Evolutionary conservation across 2,888 invertebrate species (phyloP).

Genomic region (Lydus trimaculatus): DNA sequence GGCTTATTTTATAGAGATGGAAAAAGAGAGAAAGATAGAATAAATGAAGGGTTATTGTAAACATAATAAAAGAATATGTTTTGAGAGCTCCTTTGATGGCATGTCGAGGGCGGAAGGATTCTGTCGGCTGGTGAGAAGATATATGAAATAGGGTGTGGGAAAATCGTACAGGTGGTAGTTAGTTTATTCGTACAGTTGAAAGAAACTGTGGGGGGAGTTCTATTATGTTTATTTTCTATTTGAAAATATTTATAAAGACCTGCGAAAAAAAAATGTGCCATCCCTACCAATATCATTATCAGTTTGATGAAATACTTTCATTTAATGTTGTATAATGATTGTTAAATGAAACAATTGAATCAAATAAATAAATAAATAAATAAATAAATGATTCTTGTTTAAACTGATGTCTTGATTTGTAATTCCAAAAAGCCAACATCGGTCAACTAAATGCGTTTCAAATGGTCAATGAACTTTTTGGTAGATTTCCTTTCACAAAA

Average conservation of each 20-base stretch:
- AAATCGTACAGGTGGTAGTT: conserved; percentile 56
- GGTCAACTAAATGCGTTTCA: conserved; percentile 5
- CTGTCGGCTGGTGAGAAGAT: conserved; percentile 50
- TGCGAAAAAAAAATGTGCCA: not conserved
- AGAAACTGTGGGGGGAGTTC: not conserved
- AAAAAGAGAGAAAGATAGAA: not conserved
- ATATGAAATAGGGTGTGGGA: conserved; percentile 54
- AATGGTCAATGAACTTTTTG: not conserved
- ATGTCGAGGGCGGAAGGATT: conserved; percentile 54
- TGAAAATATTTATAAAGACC: not conserved
- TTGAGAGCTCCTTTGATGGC: conserved; percentile 21
- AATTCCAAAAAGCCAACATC: conserved; percentile 2
- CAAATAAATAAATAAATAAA: not conserved
- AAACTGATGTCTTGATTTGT: conserved; percentile 1
- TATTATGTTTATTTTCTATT: not conserved
- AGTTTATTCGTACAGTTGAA: conserved; percentile 29
- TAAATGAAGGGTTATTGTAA: not conserved
- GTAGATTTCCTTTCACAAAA: conserved; percentile 5
- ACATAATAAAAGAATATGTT: not conserved
- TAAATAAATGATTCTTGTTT: not conserved
- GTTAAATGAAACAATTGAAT: not conserved
- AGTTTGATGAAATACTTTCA: not conserved
- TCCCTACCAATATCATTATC: not conserved
- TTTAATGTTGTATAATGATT: not conserved
- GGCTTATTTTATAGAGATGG: not conserved